Evolutionary conservation across 2,797 vertebrate species (phyloP), one percentile per base, ranked within the genome.

Genomic region (Oophaga sylvatica): DNA sequence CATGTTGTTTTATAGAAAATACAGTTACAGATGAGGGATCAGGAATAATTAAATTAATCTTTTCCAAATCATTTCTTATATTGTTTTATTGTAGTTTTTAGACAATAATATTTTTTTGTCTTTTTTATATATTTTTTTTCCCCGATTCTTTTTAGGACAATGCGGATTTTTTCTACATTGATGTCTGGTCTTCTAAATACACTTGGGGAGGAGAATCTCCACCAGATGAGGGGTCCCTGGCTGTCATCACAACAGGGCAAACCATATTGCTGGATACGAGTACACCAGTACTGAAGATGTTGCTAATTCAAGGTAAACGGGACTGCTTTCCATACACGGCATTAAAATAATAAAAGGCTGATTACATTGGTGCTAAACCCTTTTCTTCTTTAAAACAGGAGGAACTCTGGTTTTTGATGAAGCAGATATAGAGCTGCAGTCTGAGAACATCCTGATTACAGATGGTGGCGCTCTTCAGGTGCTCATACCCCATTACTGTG

Each of bases 401-500:
- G 97, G 97, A 29, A 95, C 91, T 13, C 83, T 97, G 91, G 90
- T 97, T 87, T 97, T 97, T 90, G 96, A 97, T 88, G 96, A 97
- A 83, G 94, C 92, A 0, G 94, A 97, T 90, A 94, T 97, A 70
- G 97, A 97, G 90, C 94, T 97, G 67, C 96, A 97, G 90, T 94
- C 97, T 0, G 97, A 97, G 89, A 97, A 97, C 90, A 97, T 97
- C 92, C 94, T 97, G 80, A 97, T 97, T 92, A 95, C 95, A 31
- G 95, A 97, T 17, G 96, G 96, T 1, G 97, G 97, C 0, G n/a
- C 87, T 48, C 94, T 97, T 48, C 96, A 97, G 94, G 94, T 94
- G 41, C 0, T 0, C 10, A 75, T 85, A 53, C 35, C 71, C n/a
- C 10, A n/a, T 1, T 2, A 76, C 26, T 13, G 10, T 7, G 20